These are phyloP conservation scores for Oryzias dopingdopingensis DNA, from an alignment of 2,797 vertebrate genomes.

Conservation along the genomic window DNA sequence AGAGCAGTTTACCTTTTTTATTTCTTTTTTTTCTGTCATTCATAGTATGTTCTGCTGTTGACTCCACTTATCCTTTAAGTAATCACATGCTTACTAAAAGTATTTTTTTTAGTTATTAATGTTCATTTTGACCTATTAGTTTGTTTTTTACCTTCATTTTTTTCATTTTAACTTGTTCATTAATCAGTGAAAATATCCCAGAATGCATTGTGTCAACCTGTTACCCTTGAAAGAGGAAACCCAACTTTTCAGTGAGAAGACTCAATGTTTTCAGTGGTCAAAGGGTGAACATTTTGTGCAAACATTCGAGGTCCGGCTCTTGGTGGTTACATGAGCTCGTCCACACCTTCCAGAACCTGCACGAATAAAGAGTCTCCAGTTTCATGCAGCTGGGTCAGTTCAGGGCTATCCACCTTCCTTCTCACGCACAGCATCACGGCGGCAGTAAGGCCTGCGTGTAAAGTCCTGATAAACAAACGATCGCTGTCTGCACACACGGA, in stretches of 20 bases:
- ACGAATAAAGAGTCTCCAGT: conserved; percentile 57
- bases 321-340: conserved; percentile 48
- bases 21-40: too few relatives aligned
- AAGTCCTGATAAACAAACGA: conserved; percentile 61
- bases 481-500: conserved; percentile 57
- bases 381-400: conserved; percentile 51
- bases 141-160: too few relatives aligned
- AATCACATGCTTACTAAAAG: too few relatives aligned
- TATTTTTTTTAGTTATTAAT: too few relatives aligned
- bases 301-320: conserved; percentile 43
- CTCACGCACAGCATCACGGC: conserved; percentile 67
- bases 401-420: conserved; percentile 55
- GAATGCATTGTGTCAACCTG: conserved; percentile 8
- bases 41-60: too few relatives aligned
- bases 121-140: too few relatives aligned
- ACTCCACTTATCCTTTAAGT: too few relatives aligned
- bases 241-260: conserved; percentile 31
- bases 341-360: conserved; percentile 55
- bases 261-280: conserved; percentile 37
- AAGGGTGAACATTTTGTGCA: conserved; percentile 35
- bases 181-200: neutral
- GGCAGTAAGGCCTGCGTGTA: conserved; percentile 55
- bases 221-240: conserved; percentile 39
- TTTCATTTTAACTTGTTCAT: too few relatives aligned
- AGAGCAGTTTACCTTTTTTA: too few relatives aligned